These are phyloP conservation scores for Bombus soroeensis DNA, from an alignment of 1,140 invertebrate genomes.

Conservation along the genomic window DNA sequence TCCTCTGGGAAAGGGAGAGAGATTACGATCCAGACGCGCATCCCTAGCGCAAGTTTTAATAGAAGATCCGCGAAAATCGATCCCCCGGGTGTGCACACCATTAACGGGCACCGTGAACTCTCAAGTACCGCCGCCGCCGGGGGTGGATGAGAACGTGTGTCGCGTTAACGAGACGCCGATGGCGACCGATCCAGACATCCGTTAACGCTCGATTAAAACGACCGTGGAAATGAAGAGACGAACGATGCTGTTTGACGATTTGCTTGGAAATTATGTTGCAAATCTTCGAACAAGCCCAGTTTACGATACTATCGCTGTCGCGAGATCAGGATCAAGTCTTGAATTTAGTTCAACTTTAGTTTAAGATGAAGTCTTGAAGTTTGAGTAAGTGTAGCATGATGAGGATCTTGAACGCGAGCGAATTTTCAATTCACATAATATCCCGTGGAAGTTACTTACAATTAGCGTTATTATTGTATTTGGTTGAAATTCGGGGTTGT, in stretches of 20 bases:
- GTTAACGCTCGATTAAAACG: conserved; percentile 65
- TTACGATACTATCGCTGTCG: background rate
- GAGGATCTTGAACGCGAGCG: too few species aligned
- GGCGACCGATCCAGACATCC: conserved; percentile 23
- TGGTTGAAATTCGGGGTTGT: too few species aligned
- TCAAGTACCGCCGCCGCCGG: conserved; percentile 16
- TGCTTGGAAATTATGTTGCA: background rate
- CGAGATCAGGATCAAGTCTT: accelerated
- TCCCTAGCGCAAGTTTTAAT: conserved; percentile 52
- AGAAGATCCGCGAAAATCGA: conserved; percentile 57
- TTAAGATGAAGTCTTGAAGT: background rate
- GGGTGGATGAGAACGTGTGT: conserved; percentile 44
- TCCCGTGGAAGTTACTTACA: background rate
- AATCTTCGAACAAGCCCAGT: background rate
- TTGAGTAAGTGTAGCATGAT: too few species aligned
- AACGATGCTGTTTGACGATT: background rate
- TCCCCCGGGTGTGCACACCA: conserved; percentile 13
- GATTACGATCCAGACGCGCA: conserved; percentile 6
- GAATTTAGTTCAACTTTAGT: background rate
- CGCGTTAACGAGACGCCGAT: conserved; percentile 60
- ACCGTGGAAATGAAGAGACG: background rate
- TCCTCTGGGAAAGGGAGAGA: background rate
- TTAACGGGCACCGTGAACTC: conserved; percentile 20
- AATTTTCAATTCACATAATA: background rate
- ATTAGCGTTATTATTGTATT: background rate